These are phyloP conservation scores for Heliothis peltigera DNA, from an alignment of 2,888 invertebrate genomes.

Conservation along the genomic window DNA sequence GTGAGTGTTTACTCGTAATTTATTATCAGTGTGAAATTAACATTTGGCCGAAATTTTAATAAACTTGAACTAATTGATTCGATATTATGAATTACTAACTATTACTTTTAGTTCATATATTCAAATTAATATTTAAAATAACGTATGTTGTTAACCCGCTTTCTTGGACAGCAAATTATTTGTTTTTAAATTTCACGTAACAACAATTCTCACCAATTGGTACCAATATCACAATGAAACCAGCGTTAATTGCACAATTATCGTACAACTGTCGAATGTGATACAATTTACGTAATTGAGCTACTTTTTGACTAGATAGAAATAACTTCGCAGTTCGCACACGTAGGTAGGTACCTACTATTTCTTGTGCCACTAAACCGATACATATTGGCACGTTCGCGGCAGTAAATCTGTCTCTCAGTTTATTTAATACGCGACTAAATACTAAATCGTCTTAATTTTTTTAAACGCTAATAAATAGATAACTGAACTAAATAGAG, in stretches of 20 bases:
- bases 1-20: slow-evolving; percentile 47
- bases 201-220: slow-evolving; percentile 4
- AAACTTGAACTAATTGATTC: slow-evolving; percentile 45
- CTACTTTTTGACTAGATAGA: slow-evolving; percentile 11
- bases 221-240: slow-evolving; percentile 10
- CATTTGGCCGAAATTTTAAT: slow-evolving; percentile 51
- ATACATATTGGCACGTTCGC: not conserved
- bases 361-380: not conserved
- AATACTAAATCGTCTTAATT: too few species aligned
- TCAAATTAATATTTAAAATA: too few species aligned
- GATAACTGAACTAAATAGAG: too few species aligned
- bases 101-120: slow-evolving; percentile 1
- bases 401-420: too few species aligned
- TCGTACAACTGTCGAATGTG: slow-evolving; percentile 22
- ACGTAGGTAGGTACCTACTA: too few species aligned
- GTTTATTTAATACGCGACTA: too few species aligned
- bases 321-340: not conserved
- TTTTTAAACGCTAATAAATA: too few species aligned
- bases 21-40: slow-evolving; percentile 59
- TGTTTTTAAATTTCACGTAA: not conserved
- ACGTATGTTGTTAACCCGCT: too few species aligned
- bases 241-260: slow-evolving; percentile 40
- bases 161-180: not conserved
- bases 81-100: slow-evolving; percentile 5
- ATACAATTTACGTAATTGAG: slow-evolving; percentile 18